Evolutionary conservation across 2,113 vertebrate species (phyloP).

Genomic region (Benitochromis conjunctus): DNA sequence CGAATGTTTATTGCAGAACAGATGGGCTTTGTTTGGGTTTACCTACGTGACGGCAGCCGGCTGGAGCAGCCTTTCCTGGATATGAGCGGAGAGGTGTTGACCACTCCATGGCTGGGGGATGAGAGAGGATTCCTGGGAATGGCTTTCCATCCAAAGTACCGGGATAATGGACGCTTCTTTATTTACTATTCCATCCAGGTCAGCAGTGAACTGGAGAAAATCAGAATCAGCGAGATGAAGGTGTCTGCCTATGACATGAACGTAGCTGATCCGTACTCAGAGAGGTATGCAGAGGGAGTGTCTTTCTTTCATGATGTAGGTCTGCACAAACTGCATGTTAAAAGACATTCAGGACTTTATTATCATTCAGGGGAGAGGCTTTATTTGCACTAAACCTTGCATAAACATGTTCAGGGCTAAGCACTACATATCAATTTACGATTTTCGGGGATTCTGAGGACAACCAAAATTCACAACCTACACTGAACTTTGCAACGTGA

Average conservation of each 20-base stretch:
- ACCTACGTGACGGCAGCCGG: constrained; percentile 71
- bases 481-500: not conserved
- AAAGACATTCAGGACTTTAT: not conserved
- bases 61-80: constrained; percentile 82
- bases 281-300: constrained; percentile 69
- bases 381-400: not conserved
- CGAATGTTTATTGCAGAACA: constrained; percentile 81
- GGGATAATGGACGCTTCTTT: constrained; percentile 79
- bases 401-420: not conserved
- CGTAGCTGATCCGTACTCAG: constrained; percentile 75
- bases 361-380: not conserved
- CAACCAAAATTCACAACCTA: not conserved
- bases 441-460: not conserved
- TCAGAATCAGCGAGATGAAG: constrained; percentile 81
- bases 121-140: constrained; percentile 84
- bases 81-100: constrained; percentile 76
- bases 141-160: constrained; percentile 81
- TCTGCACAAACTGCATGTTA: not conserved
- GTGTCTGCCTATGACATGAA: constrained; percentile 77
- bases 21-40: constrained; percentile 82
- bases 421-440: not conserved
- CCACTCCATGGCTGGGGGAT: constrained; percentile 79
- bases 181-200: constrained; percentile 79
- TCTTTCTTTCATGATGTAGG: not conserved
- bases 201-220: constrained; percentile 71